Evolutionary conservation across 1,140 invertebrate genomes (phyloP).

Genomic region (Asobara japonica): DNA sequence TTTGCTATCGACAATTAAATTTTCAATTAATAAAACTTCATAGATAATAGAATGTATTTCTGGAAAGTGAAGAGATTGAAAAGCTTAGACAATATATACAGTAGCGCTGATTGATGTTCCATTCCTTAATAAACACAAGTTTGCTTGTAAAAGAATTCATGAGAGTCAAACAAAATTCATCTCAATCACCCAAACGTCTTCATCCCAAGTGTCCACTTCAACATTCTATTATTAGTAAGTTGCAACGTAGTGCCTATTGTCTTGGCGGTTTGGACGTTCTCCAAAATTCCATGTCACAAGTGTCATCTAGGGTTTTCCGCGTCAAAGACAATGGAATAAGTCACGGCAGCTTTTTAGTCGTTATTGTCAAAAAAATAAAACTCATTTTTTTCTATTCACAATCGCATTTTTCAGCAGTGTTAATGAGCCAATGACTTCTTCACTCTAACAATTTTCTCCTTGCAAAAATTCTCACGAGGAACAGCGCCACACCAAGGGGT

Average conservation of each 20-base stretch:
- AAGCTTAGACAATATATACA: neutral
- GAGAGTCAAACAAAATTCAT: neutral
- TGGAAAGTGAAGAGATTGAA: neutral
- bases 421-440: too few species aligned
- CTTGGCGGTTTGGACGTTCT: neutral
- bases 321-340: neutral
- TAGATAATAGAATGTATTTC: neutral
- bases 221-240: constrained; percentile 2
- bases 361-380: neutral
- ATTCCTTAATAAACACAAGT: neutral
- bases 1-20: too few species aligned
- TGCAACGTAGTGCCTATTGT: constrained; percentile 2
- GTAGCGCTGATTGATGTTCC: neutral
- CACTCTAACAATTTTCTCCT: too few species aligned
- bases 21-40: neutral
- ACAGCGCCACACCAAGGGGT: too few species aligned
- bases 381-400: neutral
- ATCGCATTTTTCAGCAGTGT: too few species aligned
- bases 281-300: constrained; percentile 3
- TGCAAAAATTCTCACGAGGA: too few species aligned
- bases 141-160: neutral
- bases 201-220: neutral
- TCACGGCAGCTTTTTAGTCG: neutral
- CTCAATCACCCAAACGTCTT: neutral
- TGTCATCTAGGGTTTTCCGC: constrained; percentile 13